Evolutionary conservation across 2,797 vertebrate genomes (phyloP).

Genomic region (Cyclopterus lumpus): DNA sequence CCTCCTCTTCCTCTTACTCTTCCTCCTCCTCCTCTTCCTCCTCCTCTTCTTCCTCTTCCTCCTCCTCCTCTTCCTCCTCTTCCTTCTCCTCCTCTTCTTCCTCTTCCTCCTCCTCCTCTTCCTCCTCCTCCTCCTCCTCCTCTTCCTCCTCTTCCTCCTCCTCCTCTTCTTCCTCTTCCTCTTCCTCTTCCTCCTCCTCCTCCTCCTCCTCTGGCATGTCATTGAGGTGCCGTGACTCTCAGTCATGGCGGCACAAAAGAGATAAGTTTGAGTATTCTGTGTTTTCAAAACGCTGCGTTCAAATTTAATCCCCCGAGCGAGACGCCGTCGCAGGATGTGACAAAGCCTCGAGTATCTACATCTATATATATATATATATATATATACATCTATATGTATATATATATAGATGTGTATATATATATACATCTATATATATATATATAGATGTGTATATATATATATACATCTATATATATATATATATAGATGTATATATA

Average conservation of each 20-base stretch:
- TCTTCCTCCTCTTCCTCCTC: too few species aligned
- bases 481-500: too few species aligned
- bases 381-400: too few species aligned
- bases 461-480: too few species aligned
- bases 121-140: neutral
- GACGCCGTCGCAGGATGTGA: slow-evolving; percentile 10
- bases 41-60: neutral
- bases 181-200: neutral
- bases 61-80: slow-evolving; percentile 8
- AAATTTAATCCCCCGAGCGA: slow-evolving; percentile 46
- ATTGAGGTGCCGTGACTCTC: slow-evolving; percentile 57
- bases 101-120: neutral
- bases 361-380: too few species aligned
- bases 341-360: slow-evolving; percentile 1
- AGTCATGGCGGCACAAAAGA: slow-evolving; percentile 46
- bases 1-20: neutral
- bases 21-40: neutral
- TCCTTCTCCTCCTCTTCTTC: too few species aligned
- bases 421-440: too few species aligned
- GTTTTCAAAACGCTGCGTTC: slow-evolving; percentile 47
- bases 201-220: slow-evolving; percentile 40
- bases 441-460: too few species aligned
- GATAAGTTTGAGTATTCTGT: slow-evolving; percentile 51
- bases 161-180: too few species aligned
- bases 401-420: too few species aligned